These are phyloP conservation scores for Nymphalis polychloros DNA, from an alignment of 2,888 invertebrate genomes.

Conservation along the genomic window DNA sequence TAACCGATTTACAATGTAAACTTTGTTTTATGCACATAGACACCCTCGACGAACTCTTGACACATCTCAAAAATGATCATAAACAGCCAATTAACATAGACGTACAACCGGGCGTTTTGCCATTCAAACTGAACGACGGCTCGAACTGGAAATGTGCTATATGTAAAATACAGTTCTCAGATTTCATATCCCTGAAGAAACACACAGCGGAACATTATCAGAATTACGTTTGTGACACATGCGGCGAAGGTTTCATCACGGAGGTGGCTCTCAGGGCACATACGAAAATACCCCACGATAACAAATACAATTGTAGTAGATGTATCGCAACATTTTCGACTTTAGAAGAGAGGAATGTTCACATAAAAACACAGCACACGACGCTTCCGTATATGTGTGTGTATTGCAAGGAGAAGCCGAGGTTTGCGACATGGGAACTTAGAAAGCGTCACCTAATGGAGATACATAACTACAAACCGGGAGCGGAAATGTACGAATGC, in stretches of 20 bases:
- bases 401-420: slow-evolving; percentile 72
- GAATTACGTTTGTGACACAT: slow-evolving; percentile 75
- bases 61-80: slow-evolving; percentile 70
- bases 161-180: slow-evolving; percentile 67
- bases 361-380: slow-evolving; percentile 72
- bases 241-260: slow-evolving; percentile 75
- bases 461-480: slow-evolving; percentile 71
- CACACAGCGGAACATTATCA: slow-evolving; percentile 73
- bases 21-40: slow-evolving; percentile 70
- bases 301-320: slow-evolving; percentile 70
- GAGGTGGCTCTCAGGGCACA: slow-evolving; percentile 69
- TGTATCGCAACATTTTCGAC: slow-evolving; percentile 73
- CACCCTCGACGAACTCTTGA: slow-evolving; percentile 62
- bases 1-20: slow-evolving; percentile 73
- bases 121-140: slow-evolving; percentile 71
- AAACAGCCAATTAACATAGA: slow-evolving; percentile 72
- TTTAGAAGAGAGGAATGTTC: slow-evolving; percentile 65
- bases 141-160: slow-evolving; percentile 72
- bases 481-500: slow-evolving; percentile 74
- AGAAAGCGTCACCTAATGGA: slow-evolving; percentile 72
- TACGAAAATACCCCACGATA: slow-evolving; percentile 69
- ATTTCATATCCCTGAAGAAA: slow-evolving; percentile 68
- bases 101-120: slow-evolving; percentile 71
- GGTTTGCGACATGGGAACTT: slow-evolving; percentile 74
- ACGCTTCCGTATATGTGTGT: slow-evolving; percentile 71